phyloP scores from a whole-genome alignment of 2,888 invertebrate genomes.

The Eueremaeus valkanovi region DNA sequence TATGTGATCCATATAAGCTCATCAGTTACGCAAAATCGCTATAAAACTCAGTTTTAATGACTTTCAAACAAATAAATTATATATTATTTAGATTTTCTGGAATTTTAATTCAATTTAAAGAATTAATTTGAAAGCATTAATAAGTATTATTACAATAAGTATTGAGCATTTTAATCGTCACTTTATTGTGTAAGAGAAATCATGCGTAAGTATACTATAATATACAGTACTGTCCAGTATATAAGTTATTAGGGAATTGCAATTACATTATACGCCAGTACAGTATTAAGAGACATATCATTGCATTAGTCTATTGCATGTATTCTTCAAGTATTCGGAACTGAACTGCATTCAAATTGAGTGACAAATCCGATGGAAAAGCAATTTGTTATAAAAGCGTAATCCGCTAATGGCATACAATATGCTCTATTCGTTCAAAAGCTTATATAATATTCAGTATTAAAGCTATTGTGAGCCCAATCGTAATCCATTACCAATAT shows the following conservation, averaged over 20 bases:
- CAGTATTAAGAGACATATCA: not conserved
- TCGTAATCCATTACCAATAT: constrained; percentile 35
- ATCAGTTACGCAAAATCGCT: too few species aligned
- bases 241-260: too few species aligned
- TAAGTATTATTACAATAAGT: too few species aligned
- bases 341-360: constrained; percentile 19
- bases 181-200: not conserved
- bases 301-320: not conserved
- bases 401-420: constrained; percentile 34
- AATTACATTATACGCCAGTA: too few species aligned
- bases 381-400: constrained; percentile 29
- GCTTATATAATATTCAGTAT: constrained; percentile 13
- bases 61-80: too few species aligned
- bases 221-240: not conserved
- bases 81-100: too few species aligned
- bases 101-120: too few species aligned
- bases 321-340: constrained; percentile 1
- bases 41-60: too few species aligned
- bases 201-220: not conserved
- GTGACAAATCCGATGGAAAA: constrained; percentile 34
- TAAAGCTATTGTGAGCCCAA: constrained; percentile 5
- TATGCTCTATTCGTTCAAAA: constrained; percentile 1
- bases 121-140: too few species aligned
- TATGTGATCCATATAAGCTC: too few species aligned
- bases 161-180: too few species aligned